Percentiles rank a stretch among this genome's conserved stretches.
These are phyloP conservation scores for Adelognathus sp. DNA, from an alignment of 2,888 invertebrate species.

Conservation along the genomic window DNA sequence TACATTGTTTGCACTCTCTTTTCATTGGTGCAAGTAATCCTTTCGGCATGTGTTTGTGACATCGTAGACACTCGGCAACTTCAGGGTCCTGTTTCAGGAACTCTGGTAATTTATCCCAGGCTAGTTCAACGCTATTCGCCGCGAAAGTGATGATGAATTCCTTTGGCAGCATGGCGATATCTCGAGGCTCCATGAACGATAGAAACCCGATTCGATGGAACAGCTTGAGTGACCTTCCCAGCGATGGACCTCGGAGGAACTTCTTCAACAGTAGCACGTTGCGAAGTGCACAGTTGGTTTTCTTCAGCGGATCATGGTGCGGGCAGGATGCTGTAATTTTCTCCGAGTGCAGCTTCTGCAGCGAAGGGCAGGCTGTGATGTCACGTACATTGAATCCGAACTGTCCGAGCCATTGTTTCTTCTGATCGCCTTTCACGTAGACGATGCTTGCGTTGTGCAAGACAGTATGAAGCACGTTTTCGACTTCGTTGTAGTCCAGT, in stretches of 20 bases:
- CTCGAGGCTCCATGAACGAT: background rate
- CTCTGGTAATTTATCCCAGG: conserved; percentile 9
- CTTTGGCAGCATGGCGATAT: conserved; percentile 3
- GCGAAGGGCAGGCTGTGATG: background rate
- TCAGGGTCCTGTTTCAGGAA: background rate
- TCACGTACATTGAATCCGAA: background rate
- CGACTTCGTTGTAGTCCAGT: background rate
- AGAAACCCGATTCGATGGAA: background rate
- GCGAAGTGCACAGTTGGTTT: background rate
- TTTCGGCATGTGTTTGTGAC: background rate
- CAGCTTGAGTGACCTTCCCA: background rate
- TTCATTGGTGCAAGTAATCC: too few species aligned
- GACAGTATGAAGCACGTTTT: background rate
- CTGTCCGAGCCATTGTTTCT: background rate
- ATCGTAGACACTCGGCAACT: background rate
- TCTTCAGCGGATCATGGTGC: background rate
- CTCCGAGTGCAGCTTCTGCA: background rate
- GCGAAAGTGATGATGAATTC: background rate
- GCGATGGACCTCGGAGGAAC: background rate
- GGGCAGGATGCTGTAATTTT: background rate
- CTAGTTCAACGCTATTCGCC: background rate
- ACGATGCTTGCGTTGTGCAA: background rate
- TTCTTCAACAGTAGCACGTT: background rate
- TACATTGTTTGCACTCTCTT: conserved; percentile 78
- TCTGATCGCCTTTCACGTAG: background rate